Conservation (phyloP, 2,113 vertebrate genomes). For the Lycaon pictus region DNA sequence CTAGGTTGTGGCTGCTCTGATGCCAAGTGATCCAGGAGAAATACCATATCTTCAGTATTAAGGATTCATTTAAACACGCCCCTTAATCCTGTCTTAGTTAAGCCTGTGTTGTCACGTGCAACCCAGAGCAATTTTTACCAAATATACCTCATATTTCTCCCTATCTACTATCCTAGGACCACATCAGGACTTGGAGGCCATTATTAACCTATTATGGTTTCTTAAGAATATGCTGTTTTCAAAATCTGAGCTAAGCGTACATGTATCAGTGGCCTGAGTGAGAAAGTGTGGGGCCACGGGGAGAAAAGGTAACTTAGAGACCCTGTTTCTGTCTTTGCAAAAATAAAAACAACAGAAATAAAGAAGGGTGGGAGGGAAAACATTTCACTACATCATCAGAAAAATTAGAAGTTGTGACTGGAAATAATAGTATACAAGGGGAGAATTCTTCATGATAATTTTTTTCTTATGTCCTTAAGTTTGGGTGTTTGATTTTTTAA, state of each 20-base stretch:
- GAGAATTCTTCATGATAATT: background rate
- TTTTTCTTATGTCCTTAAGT: background rate
- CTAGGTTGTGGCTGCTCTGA: background rate
- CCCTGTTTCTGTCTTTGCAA: background rate
- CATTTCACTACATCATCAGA: background rate
- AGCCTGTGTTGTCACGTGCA: background rate
- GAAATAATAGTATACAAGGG: background rate
- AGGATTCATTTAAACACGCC: background rate
- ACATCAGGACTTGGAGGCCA: background rate
- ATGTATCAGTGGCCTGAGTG: accelerated
- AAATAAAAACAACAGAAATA: background rate
- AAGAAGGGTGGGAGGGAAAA: no score
- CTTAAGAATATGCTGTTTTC: constrained; percentile 22
- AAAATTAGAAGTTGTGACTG: background rate
- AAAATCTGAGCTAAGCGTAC: background rate
- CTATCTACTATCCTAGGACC: background rate
- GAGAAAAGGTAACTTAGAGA: background rate
- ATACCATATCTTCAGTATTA: background rate
- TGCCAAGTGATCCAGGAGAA: background rate
- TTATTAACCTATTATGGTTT: background rate
- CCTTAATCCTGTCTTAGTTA: background rate
- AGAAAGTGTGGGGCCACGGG: background rate
- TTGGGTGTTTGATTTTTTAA: constrained; percentile 25
- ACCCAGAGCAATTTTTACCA: background rate
- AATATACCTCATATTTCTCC: background rate